Evolutionary conservation across 2,797 vertebrate genomes (phyloP).

Genomic region (Harpagifer antarcticus): DNA sequence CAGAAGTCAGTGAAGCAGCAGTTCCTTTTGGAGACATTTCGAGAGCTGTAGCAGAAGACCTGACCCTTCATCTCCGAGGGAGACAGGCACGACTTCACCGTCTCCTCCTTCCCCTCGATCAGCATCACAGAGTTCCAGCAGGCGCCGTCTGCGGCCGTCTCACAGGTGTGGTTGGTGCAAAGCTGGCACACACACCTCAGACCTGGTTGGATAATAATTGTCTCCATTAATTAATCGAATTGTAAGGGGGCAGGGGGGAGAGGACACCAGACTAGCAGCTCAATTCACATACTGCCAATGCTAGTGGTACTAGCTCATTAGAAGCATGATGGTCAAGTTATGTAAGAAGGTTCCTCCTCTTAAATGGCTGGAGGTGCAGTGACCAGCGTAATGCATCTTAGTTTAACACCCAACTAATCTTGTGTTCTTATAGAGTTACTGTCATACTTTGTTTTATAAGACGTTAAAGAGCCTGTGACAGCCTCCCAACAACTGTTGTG

Average conservation of each 20-base stretch:
- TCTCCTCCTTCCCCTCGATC: constrained; percentile 91
- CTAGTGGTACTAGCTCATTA: constrained; percentile 46
- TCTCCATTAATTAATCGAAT: constrained; percentile 19
- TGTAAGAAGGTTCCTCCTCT: constrained; percentile 65
- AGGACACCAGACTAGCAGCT: constrained; percentile 21
- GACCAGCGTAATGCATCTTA: constrained; percentile 82
- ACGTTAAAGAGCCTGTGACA: too few species aligned
- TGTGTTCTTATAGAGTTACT: constrained; percentile 69
- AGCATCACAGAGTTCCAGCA: constrained; percentile 98
- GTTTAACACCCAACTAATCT: constrained; percentile 85
- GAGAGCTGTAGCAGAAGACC: constrained; percentile 95
- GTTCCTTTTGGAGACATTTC: constrained; percentile 91
- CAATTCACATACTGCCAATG: constrained; percentile 26
- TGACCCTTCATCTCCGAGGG: constrained; percentile 91
- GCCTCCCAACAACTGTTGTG: too few species aligned
- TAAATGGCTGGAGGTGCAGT: constrained; percentile 68
- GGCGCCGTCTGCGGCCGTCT: constrained; percentile 92
- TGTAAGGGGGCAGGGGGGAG: neutral
- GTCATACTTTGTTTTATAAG: constrained; percentile 77
- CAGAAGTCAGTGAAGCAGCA: constrained; percentile 99
- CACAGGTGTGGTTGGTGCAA: constrained; percentile 94
- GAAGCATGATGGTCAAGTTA: constrained; percentile 67
- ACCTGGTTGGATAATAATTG: constrained; percentile 54
- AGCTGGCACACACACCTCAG: constrained; percentile 94
- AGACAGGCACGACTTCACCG: constrained; percentile 92